phyloP scores from a whole-genome alignment of 2,888 invertebrate species.

The Epistrophe eligans region DNA sequence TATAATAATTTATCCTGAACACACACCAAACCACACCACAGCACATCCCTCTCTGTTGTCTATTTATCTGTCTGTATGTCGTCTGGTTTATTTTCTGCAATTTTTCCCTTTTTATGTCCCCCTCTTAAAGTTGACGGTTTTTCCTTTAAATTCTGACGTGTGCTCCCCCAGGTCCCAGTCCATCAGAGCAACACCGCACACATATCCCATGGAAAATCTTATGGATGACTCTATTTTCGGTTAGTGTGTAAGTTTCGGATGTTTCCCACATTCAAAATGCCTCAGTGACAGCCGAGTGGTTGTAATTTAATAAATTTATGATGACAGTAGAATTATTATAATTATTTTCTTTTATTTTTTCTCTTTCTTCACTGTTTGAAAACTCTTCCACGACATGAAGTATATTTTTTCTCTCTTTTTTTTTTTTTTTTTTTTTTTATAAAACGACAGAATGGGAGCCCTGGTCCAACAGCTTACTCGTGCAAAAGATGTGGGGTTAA shows the following conservation, averaged over 20 bases:
- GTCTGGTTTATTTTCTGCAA: conserved; percentile 56
- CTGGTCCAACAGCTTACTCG: conserved; percentile 3
- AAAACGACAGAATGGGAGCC: background rate
- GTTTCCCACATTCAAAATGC: conserved; percentile 64
- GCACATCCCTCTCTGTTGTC: background rate
- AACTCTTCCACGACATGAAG: background rate
- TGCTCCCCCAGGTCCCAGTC: conserved; percentile 32
- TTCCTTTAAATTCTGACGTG: conserved; percentile 55
- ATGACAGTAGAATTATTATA: conserved; percentile 72
- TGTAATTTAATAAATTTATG: conserved; percentile 74
- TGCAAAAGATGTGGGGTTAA: conserved; percentile 59
- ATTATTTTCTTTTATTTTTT: conserved; percentile 49
- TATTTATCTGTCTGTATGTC: conserved; percentile 63
- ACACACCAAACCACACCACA: background rate
- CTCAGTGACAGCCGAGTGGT: conserved; percentile 56
- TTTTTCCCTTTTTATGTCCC: background rate
- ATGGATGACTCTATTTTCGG: conserved; percentile 66
- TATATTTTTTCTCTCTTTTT: conserved; percentile 2
- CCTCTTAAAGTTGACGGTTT: conserved; percentile 29
- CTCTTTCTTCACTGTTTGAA: background rate
- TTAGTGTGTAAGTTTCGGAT: conserved; percentile 48
- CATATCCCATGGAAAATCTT: background rate
- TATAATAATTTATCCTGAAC: conserved; percentile 37
- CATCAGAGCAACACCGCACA: background rate
- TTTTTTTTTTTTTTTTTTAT: background rate